A percentile compares a stretch with the other conserved stretches of the same genome.
Evolutionary conservation across 1,140 invertebrate species (phyloP).

Genomic region (Drosophila burlai): DNA sequence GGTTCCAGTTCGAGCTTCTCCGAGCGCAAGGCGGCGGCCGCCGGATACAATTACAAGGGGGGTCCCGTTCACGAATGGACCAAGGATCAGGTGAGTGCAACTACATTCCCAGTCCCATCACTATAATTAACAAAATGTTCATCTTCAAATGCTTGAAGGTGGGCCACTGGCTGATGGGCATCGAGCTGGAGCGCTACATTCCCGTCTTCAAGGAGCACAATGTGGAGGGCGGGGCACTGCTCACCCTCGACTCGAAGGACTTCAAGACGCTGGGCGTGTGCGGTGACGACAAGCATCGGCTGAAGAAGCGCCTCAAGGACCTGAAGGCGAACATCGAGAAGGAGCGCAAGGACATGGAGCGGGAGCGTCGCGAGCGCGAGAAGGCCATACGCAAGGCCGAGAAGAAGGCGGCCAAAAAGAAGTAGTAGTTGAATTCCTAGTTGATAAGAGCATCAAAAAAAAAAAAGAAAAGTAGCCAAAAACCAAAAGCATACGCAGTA

Average conservation of each 20-base stretch:
- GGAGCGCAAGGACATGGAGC: conserved; percentile 90
- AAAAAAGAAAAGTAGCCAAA: conserved; percentile 72
- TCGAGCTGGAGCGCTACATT: conserved; percentile 94
- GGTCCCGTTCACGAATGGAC: conserved; percentile 93
- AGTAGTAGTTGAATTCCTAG: conserved; percentile 86
- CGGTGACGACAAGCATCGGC: conserved; percentile 91
- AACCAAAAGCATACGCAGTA: conserved; percentile 76
- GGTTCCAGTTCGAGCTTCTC: conserved; percentile 86
- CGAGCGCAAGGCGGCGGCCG: conserved; percentile 75
- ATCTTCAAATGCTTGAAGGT: conserved; percentile 87
- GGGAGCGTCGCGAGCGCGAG: conserved; percentile 92
- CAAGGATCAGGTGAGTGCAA: conserved; percentile 90
- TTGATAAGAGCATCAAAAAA: conserved; percentile 57
- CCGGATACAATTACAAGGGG: conserved; percentile 88
- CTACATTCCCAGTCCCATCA: not conserved
- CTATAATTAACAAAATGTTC: not conserved
- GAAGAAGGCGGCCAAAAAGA: conserved; percentile 90
- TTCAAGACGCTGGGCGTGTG: conserved; percentile 94
- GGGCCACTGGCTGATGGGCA: conserved; percentile 93
- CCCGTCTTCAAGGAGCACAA: conserved; percentile 93
- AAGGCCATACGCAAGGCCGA: conserved; percentile 92
- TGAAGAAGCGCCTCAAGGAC: conserved; percentile 96
- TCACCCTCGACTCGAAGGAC: conserved; percentile 94
- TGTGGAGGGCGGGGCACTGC: conserved; percentile 92
- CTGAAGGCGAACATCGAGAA: conserved; percentile 92